phyloP scores from a whole-genome alignment of 2,888 invertebrate species.

The Heliconius hortense region DNA sequence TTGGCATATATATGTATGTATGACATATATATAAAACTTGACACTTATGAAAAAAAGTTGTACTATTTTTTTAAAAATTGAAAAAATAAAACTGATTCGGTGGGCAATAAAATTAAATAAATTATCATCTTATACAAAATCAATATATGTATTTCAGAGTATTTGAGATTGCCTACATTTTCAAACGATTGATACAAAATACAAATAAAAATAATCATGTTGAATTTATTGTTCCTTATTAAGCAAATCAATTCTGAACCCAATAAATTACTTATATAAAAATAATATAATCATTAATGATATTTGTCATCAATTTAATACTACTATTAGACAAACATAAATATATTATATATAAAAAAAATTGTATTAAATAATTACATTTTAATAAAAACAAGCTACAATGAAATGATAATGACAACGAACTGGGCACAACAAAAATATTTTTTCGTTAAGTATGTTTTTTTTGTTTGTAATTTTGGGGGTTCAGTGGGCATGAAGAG shows the following conservation, averaged over 20 bases:
- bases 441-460: background rate
- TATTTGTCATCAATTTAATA: background rate
- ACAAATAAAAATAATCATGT: constrained; percentile 16
- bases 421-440: constrained; percentile 18
- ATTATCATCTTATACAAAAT: constrained; percentile 46
- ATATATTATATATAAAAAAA: background rate
- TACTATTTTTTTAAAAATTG: constrained; percentile 29
- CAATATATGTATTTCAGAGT: constrained; percentile 44
- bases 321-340: background rate
- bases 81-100: constrained; percentile 52
- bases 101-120: constrained; percentile 59
- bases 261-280: constrained; percentile 27
- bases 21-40: constrained; percentile 1
- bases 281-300: background rate
- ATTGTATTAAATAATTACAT: background rate
- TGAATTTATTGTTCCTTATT: constrained; percentile 1
- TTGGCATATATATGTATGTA: constrained; percentile 11
- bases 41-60: constrained; percentile 24
- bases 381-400: background rate
- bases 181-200: constrained; percentile 31
- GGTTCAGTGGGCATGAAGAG: constrained; percentile 38
- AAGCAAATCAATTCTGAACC: constrained; percentile 34
- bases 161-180: constrained; percentile 53
- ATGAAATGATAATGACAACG: constrained; percentile 5
- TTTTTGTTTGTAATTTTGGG: constrained; percentile 14